Evolutionary conservation across 2,797 vertebrate genomes (phyloP), one percentile per base, ranked within the genome.

Genomic region (Rhabdophis nuchalis): DNA sequence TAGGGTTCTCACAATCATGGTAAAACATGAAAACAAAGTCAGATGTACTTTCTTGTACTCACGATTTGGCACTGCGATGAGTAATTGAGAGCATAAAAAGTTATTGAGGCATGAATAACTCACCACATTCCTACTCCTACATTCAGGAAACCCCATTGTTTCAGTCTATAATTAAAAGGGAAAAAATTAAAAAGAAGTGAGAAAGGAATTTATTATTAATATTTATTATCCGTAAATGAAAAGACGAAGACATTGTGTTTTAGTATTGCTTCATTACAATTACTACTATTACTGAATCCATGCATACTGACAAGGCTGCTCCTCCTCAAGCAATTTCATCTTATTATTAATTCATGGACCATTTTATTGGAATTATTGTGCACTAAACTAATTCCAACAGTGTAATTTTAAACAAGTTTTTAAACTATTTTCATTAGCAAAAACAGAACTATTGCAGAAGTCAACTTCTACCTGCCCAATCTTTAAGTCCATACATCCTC

Each of bases 201-300:
- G 85, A 72, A 32, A 95, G 85, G 86, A 94, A 93, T 93, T 94
- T 93, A 96, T 96, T 95, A 93, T 91, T 97, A 96, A 97, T 96
- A 96, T 93, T 97, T 97, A 96, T 27, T 97, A 96, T 94, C 93
- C 93, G 90, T 94, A 96, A 97, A 96, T 96, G 96, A 96, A 93
- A 95, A 95, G 94, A 92, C 20, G 89, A 97, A 97, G 96, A 95
- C 94, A 96, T 96, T 94, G 61, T 97, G 96, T 96, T 97, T 97
- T 97, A 97, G 95, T 97, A 93, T 96, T 97, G 97, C 95, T 96
- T 97, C 94, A 96, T 96, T 96, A 97, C 97, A 97, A 98, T 98
- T 98, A 97, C 95, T 95, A 96, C 96, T 97, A 96, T 96, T 96
- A 97, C 95, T 94, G 95, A 96, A 96, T 96, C 95, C 95, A 95